These are phyloP conservation scores for Plebejus argus DNA, from an alignment of 2,888 invertebrate genomes.

Conservation along the genomic window DNA sequence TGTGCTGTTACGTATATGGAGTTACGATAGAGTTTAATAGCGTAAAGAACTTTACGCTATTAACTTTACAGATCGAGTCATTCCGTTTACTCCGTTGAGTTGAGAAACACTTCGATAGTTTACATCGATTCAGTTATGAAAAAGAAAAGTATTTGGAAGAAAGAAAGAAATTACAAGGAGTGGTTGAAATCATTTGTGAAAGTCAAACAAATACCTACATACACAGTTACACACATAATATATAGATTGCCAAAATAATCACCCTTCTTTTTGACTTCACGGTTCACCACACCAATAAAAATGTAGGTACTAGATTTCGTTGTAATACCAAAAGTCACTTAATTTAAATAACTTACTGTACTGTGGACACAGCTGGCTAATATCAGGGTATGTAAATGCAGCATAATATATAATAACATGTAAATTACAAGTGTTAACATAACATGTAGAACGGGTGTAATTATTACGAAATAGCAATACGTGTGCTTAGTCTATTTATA, in stretches of 20 bases:
- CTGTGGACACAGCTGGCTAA: conserved; percentile 9
- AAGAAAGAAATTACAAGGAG: too few species aligned
- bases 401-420: not conserved
- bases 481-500: conserved; percentile 22
- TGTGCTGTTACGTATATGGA: not conserved
- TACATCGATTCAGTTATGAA: too few species aligned
- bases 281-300: too few species aligned
- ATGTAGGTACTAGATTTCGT: not conserved
- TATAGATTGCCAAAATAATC: too few species aligned
- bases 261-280: too few species aligned
- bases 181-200: too few species aligned
- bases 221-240: too few species aligned
- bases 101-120: too few species aligned
- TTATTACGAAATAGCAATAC: conserved; percentile 5
- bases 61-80: too few species aligned
- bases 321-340: not conserved
- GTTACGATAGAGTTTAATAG: not conserved
- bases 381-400: not conserved
- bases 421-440: conserved; percentile 2
- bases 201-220: too few species aligned
- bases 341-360: not conserved
- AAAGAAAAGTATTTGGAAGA: too few species aligned
- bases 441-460: not conserved
- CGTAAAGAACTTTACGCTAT: not conserved
- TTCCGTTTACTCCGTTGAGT: too few species aligned